Base-by-base conservation (phyloP, 2,888 invertebrate genomes). In the Noctua comes region DNA sequence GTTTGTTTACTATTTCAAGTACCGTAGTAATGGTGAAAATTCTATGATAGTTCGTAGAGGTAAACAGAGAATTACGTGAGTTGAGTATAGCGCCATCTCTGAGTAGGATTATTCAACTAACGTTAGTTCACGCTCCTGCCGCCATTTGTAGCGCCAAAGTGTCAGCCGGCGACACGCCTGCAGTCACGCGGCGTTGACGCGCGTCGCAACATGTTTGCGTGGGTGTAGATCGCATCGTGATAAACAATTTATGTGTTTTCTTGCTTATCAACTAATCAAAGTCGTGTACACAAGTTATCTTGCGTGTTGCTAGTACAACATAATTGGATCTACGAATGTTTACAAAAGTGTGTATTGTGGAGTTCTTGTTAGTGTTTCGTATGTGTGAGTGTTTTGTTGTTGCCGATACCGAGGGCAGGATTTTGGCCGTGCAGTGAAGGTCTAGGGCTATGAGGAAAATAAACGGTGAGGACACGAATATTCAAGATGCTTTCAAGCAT, bases 171-270 rank as follows among this genome's bases (percentile, higher is more conserved):
- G 94, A 93, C 95, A 95, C 95, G 95, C 95, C 95, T 95, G 95
- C 96, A 97, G 96, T 96, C 96, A 96, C 96, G 96, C 96, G 96
- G 96, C 96, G 96, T 96, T 96, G 95, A 94, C 95, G 95, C 95
- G 96, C 95, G 96, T 94, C 93, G 94, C 93, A 95, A 93, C 94
- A 95, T 96, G 95, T 91, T 94, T 94, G 95, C 93, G 95, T 94
- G 93, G 95, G 95, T 94, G 95, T 96, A 95, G 92, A 95, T 95
- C 94, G 95, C 94, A 91, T 89, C 91, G 93, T 93, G 95, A 94
- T 95, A 94, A 95, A 95, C 94, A 93, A 92, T 94, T 92, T 90
- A 88, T 91, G 90, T 95, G 95, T 96, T 95, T 95, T 94, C 93
- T 91, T 92, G 89, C 92, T 94, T 95, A 95, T 95, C 94, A 93